Evolutionary conservation across 92 coral and sea anemone genomes (phyloP).

Genomic region (Epizoanthus rinbou): DNA sequence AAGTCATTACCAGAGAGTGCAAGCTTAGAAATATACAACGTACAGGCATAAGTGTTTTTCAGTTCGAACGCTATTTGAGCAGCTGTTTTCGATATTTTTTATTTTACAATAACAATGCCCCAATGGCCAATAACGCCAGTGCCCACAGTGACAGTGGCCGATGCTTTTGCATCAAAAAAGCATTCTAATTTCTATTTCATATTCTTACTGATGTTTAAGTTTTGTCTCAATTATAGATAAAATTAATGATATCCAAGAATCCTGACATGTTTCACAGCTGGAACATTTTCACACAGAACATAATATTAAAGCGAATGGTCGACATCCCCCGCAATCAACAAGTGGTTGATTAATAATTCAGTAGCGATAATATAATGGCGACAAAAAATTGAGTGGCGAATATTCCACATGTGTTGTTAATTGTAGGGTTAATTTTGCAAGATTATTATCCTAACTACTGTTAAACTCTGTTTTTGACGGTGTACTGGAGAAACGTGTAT

Average conservation of each 20-base stretch:
- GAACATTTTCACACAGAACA: neutral
- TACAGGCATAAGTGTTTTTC: neutral
- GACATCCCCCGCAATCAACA: slow-evolving; percentile 28
- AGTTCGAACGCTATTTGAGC: slow-evolving; percentile 11
- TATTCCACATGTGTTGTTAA: neutral
- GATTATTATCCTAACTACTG: neutral
- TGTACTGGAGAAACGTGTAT: too few relatives aligned
- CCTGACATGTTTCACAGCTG: slow-evolving; percentile 28
- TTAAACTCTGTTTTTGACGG: too few relatives aligned
- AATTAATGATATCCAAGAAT: slow-evolving; percentile 34
- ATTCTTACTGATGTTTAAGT: slow-evolving; percentile 34
- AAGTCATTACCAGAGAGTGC: neutral
- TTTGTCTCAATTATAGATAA: slow-evolving; percentile 30
- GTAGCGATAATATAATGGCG: neutral
- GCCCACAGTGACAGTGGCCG: neutral
- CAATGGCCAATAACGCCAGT: too few relatives aligned
- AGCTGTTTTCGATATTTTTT: slow-evolving; percentile 18
- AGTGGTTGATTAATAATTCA: slow-evolving; percentile 34
- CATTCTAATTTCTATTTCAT: slow-evolving; percentile 13
- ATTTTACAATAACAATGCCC: too few relatives aligned
- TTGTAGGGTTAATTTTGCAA: neutral
- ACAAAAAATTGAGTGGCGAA: neutral
- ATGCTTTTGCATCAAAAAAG: slow-evolving; percentile 33
- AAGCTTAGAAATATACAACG: neutral
- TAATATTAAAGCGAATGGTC: neutral